phyloP scores from a whole-genome alignment of 2,888 invertebrate genomes.

The Eristalis tenax region DNA sequence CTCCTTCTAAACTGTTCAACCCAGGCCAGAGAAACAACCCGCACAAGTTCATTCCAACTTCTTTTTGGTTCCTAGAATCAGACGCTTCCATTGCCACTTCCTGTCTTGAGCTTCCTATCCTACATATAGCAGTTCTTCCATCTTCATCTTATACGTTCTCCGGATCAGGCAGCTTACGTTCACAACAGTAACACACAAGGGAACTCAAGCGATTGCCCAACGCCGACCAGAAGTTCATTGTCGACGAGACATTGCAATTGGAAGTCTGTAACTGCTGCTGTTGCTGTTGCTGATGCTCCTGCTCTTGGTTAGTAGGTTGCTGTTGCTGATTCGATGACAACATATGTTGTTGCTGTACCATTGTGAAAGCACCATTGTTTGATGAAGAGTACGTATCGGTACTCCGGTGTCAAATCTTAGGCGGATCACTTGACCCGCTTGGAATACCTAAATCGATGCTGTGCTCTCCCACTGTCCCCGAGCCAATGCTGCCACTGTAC shows the following conservation, averaged over 20 bases:
- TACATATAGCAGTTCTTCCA: neutral
- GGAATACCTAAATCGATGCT: slow-evolving; percentile 78
- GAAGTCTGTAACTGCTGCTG: slow-evolving; percentile 74
- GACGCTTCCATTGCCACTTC: neutral
- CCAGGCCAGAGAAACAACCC: no score
- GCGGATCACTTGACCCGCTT: slow-evolving; percentile 77
- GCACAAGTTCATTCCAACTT: no score
- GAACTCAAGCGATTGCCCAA: slow-evolving; percentile 80
- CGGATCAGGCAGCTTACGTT: slow-evolving; percentile 80
- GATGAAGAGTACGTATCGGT: slow-evolving; percentile 78
- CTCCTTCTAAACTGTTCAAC: no score
- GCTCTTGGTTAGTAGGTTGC: slow-evolving; percentile 58
- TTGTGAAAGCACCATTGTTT: slow-evolving; percentile 75
- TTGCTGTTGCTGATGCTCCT: slow-evolving; percentile 67
- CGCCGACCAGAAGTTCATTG: slow-evolving; percentile 80
- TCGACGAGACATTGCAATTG: slow-evolving; percentile 80
- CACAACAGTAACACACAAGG: slow-evolving; percentile 81
- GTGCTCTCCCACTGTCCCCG: slow-evolving; percentile 72
- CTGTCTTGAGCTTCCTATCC: slow-evolving; percentile 10
- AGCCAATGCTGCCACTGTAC: slow-evolving; percentile 60
- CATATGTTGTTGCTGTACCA: slow-evolving; percentile 57
- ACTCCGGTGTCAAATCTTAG: slow-evolving; percentile 81
- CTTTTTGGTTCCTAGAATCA: neutral
- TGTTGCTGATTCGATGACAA: slow-evolving; percentile 62
- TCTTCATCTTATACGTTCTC: slow-evolving; percentile 79